Percentiles rank a stretch among this genome's conserved stretches.
Conservation (phyloP, 2,113 vertebrate genomes). For the Cisticola juncidis region DNA sequence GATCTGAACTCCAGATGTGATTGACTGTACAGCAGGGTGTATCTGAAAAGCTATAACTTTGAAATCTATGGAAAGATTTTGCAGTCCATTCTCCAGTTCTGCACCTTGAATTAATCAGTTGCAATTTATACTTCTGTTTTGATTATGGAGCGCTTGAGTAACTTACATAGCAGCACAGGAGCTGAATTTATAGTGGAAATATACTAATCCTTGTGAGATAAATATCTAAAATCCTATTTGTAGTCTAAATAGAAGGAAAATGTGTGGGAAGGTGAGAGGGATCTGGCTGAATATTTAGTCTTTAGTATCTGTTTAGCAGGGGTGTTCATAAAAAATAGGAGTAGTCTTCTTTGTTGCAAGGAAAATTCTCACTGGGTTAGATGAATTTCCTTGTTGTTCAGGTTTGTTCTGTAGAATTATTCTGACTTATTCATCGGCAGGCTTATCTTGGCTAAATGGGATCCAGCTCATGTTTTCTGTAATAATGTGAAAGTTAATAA, state of each 20-base stretch:
- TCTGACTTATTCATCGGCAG: neutral
- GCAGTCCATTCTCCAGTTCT: neutral
- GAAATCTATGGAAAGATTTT: neutral
- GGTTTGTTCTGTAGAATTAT: neutral
- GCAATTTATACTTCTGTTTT: neutral
- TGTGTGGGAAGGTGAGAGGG: neutral
- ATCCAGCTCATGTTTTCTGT: neutral
- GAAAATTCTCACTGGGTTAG: neutral
- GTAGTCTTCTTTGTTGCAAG: neutral
- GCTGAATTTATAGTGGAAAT: neutral
- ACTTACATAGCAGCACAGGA: neutral
- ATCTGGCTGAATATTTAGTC: neutral
- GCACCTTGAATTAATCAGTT: conserved; percentile 4
- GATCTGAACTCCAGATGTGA: neutral
- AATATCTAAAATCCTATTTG: neutral
- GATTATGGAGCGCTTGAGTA: neutral
- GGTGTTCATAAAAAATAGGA: neutral
- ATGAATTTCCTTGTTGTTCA: neutral
- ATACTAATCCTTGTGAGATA: neutral
- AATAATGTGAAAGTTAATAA: neutral
- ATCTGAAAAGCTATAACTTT: conserved; percentile 24
- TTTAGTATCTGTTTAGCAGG: neutral
- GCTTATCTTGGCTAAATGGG: neutral
- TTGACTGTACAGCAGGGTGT: neutral
- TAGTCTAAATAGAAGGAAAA: neutral